Base-by-base conservation (phyloP, 2,888 invertebrate genomes). In the Orthosia gothica region DNA sequence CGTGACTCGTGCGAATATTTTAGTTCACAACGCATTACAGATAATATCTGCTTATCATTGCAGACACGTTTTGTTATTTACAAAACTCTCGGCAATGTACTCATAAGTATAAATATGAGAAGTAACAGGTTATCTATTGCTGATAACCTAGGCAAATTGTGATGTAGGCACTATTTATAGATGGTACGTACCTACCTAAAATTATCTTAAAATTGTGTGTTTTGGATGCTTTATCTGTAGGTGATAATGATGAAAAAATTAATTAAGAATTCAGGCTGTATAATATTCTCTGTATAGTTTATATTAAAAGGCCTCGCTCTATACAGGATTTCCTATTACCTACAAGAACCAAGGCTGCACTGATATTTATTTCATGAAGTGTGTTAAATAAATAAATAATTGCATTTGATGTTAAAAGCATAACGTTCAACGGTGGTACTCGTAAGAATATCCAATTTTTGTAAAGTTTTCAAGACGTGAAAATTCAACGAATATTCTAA, bases 111-210 rank as follows among this genome's bases (percentile, higher is more conserved):
- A 66, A 58, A 55, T 76, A 55, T 52, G 66, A 66, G 49, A 68
- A 72, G 62, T 54, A 18, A 58, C 23, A 72, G 61, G 55, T 74
- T 81, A 81, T 84, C 84, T 70, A 11, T 57, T 52, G 5, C 13
- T 74, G 81, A 81, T 81, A 83, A 80, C 80, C 67, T 64, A 59
- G 7, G 59, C 62, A 74, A 70, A 83, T 52, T 69, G 16, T 77
- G 61, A 79, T 58, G 49, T 57, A 50, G 32, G 26, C 50, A 47
- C 11, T 83, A 72, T 71, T 69, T 69, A 79, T 83, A 68, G 20
- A 50, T 50, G 20, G 45, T 52, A 32, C 58, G 18, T 23, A 77
- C 26, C 20, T 26, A 66, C n/a, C n/a, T 26, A 64, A 64, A 50
- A 49, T 40, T 20, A 50, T 47, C 23, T 15, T 3, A 32, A 32